Percentiles rank a stretch among this genome's conserved stretches.
Evolutionary conservation across 2,113 vertebrate species (phyloP).

Genomic region (Cranoglanis bouderius): DNA sequence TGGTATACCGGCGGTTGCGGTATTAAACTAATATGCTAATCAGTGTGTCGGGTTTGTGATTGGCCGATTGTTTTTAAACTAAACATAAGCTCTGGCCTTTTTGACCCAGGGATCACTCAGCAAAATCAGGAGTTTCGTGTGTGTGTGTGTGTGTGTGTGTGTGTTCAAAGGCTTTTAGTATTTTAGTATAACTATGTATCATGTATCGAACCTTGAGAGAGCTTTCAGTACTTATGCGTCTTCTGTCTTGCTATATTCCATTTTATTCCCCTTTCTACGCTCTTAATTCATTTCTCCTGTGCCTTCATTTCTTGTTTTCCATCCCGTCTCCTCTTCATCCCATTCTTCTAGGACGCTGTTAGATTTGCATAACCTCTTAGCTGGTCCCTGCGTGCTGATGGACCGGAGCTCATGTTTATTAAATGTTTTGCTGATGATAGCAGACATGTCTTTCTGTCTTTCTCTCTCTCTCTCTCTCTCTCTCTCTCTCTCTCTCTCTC

Average conservation of each 20-base stretch:
- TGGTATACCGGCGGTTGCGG: not conserved
- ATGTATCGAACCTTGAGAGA: not conserved
- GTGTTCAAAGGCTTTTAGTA: not conserved
- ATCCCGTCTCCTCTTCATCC: slow-evolving; percentile 22
- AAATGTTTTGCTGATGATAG: slow-evolving; percentile 43
- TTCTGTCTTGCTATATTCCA: slow-evolving; percentile 37
- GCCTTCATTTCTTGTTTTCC: slow-evolving; percentile 38
- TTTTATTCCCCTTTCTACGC: slow-evolving; percentile 13
- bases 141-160: not conserved
- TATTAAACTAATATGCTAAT: not conserved
- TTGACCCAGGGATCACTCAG: not conserved
- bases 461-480: slow-evolving; percentile 9
- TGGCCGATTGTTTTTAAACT: not conserved
- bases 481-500: not conserved
- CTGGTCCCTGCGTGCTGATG: slow-evolving; percentile 40
- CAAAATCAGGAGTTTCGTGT: not conserved
- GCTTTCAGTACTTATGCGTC: not conserved
- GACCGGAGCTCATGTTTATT: slow-evolving; percentile 49
- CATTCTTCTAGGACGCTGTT: not conserved
- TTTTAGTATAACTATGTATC: not conserved
- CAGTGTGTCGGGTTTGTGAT: not conserved
- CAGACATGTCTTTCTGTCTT: slow-evolving; percentile 23
- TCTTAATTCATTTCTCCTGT: slow-evolving; percentile 27
- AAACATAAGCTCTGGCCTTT: not conserved
- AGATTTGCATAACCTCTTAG: slow-evolving; percentile 40